These are phyloP conservation scores for Brachionus angularis DNA, from an alignment of 1,140 invertebrate genomes.

Conservation along the genomic window DNA sequence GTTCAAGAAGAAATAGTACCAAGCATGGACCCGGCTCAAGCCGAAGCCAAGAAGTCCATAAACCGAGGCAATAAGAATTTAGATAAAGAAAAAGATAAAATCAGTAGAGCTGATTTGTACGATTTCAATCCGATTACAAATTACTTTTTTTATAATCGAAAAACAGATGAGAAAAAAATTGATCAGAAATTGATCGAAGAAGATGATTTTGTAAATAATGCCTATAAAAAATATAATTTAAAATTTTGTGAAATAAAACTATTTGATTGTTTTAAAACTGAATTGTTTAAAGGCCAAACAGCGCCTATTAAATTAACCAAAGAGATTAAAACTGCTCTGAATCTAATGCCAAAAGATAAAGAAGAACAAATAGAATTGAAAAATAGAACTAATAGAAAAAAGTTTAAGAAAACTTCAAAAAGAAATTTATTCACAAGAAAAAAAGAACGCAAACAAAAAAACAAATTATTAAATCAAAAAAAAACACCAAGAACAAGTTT, in stretches of 20 bases:
- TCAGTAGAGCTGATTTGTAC: conserved; percentile 1
- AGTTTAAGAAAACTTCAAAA: no score
- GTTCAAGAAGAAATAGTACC: no score
- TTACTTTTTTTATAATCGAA: conserved; percentile 21
- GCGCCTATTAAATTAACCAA: conserved; percentile 5
- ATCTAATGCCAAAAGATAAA: no score
- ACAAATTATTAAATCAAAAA: neutral
- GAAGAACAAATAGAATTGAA: neutral
- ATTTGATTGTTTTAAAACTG: conserved; percentile 23
- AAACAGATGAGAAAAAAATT: conserved; percentile 10
- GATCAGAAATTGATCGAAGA: conserved; percentile 32
- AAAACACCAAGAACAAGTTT: no score
- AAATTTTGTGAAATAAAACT: conserved; percentile 11
- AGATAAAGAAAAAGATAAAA: conserved; percentile 15
- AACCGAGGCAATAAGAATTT: neutral
- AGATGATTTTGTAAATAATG: neutral
- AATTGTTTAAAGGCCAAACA: neutral
- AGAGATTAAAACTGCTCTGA: neutral
- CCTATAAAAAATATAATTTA: conserved; percentile 15
- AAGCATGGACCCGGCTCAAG: neutral
- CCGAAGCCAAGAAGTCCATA: no score
- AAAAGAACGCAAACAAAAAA: neutral
- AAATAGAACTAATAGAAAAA: neutral
- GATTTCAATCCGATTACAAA: conserved; percentile 34
- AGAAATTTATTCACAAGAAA: no score